A percentile compares a stretch with the other conserved stretches of the same genome.
Conservation (phyloP, 2,888 invertebrate species). For the Trilocha varians region DNA sequence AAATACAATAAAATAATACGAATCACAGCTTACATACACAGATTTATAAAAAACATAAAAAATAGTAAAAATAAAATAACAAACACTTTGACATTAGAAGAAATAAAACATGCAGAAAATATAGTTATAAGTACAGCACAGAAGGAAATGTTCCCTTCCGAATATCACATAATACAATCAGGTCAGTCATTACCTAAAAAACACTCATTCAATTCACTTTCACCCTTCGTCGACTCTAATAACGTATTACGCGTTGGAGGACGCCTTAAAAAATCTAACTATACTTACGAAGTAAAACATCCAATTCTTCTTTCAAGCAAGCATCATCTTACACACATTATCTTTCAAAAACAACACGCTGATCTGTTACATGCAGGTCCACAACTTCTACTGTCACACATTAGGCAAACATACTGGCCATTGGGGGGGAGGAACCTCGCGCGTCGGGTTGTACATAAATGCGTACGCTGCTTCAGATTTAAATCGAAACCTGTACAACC, state of each 20-base stretch:
- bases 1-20: too few relatives aligned
- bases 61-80: too few relatives aligned
- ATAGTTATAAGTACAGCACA: too few relatives aligned
- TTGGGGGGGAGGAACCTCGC: conserved; percentile 13
- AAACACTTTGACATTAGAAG: too few relatives aligned
- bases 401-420: conserved; percentile 13
- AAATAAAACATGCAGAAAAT: too few relatives aligned
- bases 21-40: too few relatives aligned
- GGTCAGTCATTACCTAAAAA: too few relatives aligned
- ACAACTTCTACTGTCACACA: conserved; percentile 5
- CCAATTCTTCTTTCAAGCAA: conserved; percentile 11
- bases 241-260: conserved; percentile 14
- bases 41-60: too few relatives aligned
- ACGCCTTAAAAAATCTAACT: conserved; percentile 11
- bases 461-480: conserved; percentile 9
- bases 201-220: too few relatives aligned
- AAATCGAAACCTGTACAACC: conserved; percentile 7
- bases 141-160: too few relatives aligned
- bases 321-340: conserved; percentile 10
- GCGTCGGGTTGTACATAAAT: conserved; percentile 5
- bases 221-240: conserved; percentile 14
- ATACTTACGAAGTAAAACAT: conserved; percentile 12
- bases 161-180: too few relatives aligned
- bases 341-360: too few relatives aligned
- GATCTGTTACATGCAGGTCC: conserved; percentile 15